These are phyloP conservation scores for Bemisia tabaci DNA, from an alignment of 1,140 invertebrate species.

Conservation along the genomic window DNA sequence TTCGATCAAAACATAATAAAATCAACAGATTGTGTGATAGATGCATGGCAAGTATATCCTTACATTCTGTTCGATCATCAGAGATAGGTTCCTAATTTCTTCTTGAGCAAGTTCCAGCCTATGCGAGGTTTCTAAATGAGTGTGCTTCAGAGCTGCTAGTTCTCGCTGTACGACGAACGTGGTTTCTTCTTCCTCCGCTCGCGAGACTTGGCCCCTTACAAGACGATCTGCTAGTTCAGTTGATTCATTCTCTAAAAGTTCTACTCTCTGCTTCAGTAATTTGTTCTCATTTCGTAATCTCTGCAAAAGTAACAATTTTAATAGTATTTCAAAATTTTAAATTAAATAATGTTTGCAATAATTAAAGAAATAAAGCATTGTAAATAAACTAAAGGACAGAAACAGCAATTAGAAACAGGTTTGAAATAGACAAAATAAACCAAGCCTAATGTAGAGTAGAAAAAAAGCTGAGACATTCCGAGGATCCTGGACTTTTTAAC, in stretches of 20 bases:
- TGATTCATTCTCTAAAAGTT: constrained; percentile 83
- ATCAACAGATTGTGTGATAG: no score
- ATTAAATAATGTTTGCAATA: no score
- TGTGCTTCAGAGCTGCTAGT: constrained; percentile 54
- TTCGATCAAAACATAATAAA: no score
- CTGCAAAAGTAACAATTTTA: constrained; percentile 41
- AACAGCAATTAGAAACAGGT: no score
- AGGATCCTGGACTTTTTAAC: no score
- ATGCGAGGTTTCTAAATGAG: constrained; percentile 65
- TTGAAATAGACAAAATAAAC: no score
- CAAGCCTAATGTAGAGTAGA: no score
- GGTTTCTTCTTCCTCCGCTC: constrained; percentile 81
- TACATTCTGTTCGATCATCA: constrained; percentile 53
- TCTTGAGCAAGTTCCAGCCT: constrained; percentile 72
- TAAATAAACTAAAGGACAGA: no score
- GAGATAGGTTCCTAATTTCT: constrained; percentile 55
- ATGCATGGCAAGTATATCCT: no score
- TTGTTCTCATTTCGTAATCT: constrained; percentile 90
- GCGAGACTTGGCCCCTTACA: constrained; percentile 88
- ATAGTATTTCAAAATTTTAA: no score
- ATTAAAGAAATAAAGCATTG: no score
- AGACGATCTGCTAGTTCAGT: constrained; percentile 80
- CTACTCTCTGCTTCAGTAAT: constrained; percentile 80
- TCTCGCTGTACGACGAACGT: constrained; percentile 56
- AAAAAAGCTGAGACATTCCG: no score